Base-by-base conservation (phyloP, 2,888 invertebrate genomes). In the Cordilura impudica region DNA sequence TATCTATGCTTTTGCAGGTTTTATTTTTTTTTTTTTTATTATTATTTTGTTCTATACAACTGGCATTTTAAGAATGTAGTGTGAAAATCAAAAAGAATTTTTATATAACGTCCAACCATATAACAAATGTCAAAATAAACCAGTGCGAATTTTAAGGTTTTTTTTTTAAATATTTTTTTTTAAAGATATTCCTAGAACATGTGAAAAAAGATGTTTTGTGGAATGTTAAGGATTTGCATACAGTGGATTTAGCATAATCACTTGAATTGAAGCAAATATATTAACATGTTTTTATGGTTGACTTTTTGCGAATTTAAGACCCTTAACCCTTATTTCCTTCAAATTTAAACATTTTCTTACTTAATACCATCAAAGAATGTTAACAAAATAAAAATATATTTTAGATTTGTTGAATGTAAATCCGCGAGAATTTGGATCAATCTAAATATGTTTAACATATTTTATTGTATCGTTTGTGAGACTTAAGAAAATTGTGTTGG, bases 1-100 rank as follows among this genome's bases (percentile, higher is more conserved):
- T 80, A 80, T 80, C 80, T 70, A 39, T 47, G 65, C n/a, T 53
- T 70, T 69, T 76, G 80, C 77, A 80, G 69, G 65, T 69, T 70
- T 73, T 26, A n/a, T n/a, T n/a, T n/a, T n/a, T n/a, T n/a, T n/a
- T n/a, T n/a, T n/a, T n/a, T n/a, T n/a, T n/a, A n/a, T n/a, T n/a
- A n/a, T n/a, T n/a, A n/a, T 63, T 58, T 26, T 26, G 21, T 61
- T 14, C 2, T 21, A 29, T 45, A 18, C 26, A 45, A 31, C 75
- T 43, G 19, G 5, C 3, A 18, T 16, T 16, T 45, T 39, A 39
- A 39, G 35, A 4, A n/a, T 39, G 4, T 39, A 35, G 35, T 39
- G 12, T n/a, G 35, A 12, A 39, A 12, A 4, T 12, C 12, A 5
- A 12, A 39, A 63, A 39, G 49, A 47, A 35, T 26, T 35, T 47